Evolutionary conservation across 2,113 vertebrate species (phyloP).

Genomic region (Myodes glareolus): DNA sequence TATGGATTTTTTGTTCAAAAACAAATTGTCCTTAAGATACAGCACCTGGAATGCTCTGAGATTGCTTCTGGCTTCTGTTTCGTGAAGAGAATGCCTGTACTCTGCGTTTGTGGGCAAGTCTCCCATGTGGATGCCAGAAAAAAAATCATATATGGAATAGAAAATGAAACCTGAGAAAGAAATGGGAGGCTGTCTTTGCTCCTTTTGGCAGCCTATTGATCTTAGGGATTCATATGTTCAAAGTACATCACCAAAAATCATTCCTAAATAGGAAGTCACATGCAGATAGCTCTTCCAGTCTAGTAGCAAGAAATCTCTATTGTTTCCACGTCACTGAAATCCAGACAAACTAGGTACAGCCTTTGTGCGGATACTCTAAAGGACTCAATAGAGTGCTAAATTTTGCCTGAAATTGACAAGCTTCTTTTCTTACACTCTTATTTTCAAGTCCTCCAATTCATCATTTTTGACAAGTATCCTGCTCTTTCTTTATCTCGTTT

Average conservation of each 20-base stretch:
- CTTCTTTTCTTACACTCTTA: slow-evolving; percentile 5
- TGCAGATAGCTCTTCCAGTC: background rate
- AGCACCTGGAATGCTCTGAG: background rate
- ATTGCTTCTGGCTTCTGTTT: background rate
- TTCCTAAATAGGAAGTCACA: background rate
- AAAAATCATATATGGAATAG: background rate
- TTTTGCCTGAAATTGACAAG: slow-evolving; percentile 31
- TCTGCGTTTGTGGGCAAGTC: background rate
- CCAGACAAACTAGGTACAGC: background rate
- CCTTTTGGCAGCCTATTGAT: background rate
- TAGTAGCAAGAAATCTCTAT: background rate
- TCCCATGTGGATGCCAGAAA: background rate
- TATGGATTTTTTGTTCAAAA: background rate
- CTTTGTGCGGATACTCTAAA: slow-evolving; percentile 46
- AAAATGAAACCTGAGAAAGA: background rate
- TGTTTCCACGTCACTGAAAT: background rate
- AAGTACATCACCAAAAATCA: background rate
- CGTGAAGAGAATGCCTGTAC: background rate
- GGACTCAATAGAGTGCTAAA: slow-evolving; percentile 30
- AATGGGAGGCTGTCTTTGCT: background rate
- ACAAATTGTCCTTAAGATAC: background rate
- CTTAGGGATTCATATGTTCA: background rate
- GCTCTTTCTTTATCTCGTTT: slow-evolving; percentile 29
- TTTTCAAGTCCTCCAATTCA: slow-evolving; percentile 58
- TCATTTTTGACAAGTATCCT: slow-evolving; percentile 59